These are phyloP conservation scores for Diadromus collaris DNA, from an alignment of 2,888 invertebrate genomes.

Conservation along the genomic window DNA sequence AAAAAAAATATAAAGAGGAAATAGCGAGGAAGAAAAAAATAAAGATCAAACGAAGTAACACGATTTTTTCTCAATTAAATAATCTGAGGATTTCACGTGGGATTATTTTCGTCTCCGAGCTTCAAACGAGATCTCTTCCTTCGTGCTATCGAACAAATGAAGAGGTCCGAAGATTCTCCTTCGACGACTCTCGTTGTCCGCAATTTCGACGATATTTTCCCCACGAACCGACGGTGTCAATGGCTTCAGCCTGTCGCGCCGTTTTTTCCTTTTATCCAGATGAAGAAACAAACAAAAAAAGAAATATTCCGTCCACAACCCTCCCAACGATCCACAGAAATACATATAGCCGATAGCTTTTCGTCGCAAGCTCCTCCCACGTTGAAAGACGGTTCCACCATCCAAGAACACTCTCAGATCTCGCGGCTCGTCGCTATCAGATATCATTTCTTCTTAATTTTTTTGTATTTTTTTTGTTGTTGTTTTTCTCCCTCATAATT, in stretches of 20 bases:
- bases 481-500: constrained; percentile 64
- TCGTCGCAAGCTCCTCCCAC: constrained; percentile 16
- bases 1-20: constrained; percentile 34
- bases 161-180: constrained; percentile 50
- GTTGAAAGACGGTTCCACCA: constrained; percentile 55
- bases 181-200: constrained; percentile 54
- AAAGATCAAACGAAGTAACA: constrained; percentile 58
- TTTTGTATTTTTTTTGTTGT: not conserved
- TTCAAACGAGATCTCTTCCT: constrained; percentile 26
- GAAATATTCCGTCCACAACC: constrained; percentile 19
- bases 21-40: constrained; percentile 55
- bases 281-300: constrained; percentile 32
- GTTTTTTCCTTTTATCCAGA: not conserved
- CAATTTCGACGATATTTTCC: constrained; percentile 42
- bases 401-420: constrained; percentile 35
- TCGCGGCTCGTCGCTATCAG: constrained; percentile 21
- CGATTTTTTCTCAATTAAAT: constrained; percentile 56
- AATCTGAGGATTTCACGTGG: constrained; percentile 48
- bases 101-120: constrained; percentile 29
- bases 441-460: not conserved
- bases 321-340: constrained; percentile 23
- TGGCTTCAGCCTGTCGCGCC: not conserved
- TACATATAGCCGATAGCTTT: not conserved
- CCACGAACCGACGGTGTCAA: not conserved
- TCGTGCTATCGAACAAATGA: constrained; percentile 55